A percentile compares a stretch with the other conserved stretches of the same genome.
Evolutionary conservation across 2,888 invertebrate genomes (phyloP).

Genomic region (Eristalinus sepulchralis): DNA sequence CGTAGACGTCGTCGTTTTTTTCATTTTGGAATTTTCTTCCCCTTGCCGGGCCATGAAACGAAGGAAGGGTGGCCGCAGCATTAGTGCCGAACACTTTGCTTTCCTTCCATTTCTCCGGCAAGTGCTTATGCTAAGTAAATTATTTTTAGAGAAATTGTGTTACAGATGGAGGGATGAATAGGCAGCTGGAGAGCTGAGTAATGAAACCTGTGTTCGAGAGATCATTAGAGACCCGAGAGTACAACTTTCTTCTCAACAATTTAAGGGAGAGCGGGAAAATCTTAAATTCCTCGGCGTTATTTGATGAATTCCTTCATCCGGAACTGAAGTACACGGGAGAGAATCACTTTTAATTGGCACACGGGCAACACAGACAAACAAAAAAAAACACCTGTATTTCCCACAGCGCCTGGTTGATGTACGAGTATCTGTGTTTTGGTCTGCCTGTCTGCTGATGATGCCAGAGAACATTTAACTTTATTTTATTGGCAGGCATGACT

Average conservation of each 20-base stretch:
- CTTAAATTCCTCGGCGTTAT: background rate
- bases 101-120: conserved; percentile 4
- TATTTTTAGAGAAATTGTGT: conserved; percentile 39
- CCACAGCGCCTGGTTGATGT: background rate
- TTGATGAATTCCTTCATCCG: conserved; percentile 34
- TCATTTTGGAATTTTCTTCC: background rate
- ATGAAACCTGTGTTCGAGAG: conserved; percentile 28
- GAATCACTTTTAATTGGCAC: conserved; percentile 49
- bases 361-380: background rate
- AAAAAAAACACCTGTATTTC: background rate
- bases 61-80: background rate
- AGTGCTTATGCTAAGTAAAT: conserved; percentile 44
- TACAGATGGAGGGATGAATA: background rate
- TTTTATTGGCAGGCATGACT: conserved; percentile 62
- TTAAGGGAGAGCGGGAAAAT: conserved; percentile 11
- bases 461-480: conserved; percentile 58
- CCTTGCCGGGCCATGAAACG: background rate
- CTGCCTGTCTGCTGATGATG: background rate
- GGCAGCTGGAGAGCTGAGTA: background rate
- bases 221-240: conserved; percentile 10
- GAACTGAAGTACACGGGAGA: conserved; percentile 20
- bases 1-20: background rate
- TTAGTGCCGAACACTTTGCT: conserved; percentile 32
- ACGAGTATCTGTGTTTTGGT: conserved; percentile 11
- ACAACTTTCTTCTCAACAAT: conserved; percentile 6